Conservation (phyloP, 2,113 vertebrate genomes). For the Bos javanicus region DNA sequence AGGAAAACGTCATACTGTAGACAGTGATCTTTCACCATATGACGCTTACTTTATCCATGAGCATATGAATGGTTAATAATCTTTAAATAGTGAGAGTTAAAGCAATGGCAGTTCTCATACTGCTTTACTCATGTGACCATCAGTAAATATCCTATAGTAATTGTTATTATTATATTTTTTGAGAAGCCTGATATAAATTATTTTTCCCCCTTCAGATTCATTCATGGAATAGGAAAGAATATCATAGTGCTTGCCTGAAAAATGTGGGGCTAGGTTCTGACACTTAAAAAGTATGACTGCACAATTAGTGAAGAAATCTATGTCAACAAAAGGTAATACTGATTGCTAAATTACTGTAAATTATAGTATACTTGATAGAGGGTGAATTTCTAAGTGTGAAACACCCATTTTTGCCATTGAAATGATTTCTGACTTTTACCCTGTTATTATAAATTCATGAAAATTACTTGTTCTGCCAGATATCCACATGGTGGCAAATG, state of each 20-base stretch:
- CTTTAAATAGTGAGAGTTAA: neutral
- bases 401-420: slow-evolving; percentile 21
- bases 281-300: neutral
- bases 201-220: neutral
- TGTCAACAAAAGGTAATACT: neutral
- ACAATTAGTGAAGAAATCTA: slow-evolving; percentile 6
- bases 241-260: neutral
- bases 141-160: neutral
- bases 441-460: slow-evolving; percentile 36
- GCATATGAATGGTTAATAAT: neutral
- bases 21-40: neutral
- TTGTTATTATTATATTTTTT: neutral
- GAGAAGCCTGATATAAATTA: neutral
- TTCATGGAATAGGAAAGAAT: neutral
- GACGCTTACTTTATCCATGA: neutral
- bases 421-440: slow-evolving; percentile 40
- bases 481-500: neutral
- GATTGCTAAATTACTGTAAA: slow-evolving; percentile 17
- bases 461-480: slow-evolving; percentile 36
- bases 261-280: neutral
- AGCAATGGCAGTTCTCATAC: neutral
- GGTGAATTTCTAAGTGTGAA: neutral
- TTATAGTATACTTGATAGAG: neutral
- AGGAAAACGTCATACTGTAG: neutral
- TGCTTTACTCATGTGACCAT: neutral